phyloP scores from a whole-genome alignment of 2,113 vertebrate genomes.

The Odobenus rosmarus region DNA sequence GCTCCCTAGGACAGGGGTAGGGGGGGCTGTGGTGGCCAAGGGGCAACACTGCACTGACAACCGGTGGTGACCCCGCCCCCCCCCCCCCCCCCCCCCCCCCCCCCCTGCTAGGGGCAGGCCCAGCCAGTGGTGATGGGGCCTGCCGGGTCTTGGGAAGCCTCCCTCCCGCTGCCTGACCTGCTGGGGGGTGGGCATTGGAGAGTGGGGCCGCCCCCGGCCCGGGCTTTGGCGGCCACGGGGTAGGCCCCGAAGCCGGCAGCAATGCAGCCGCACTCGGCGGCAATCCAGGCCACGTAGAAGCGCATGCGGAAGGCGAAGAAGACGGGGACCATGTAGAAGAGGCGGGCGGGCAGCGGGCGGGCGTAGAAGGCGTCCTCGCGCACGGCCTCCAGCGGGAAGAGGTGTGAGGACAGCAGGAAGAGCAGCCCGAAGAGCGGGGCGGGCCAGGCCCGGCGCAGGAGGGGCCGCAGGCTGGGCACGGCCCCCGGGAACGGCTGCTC shows the following conservation, averaged over 20 bases:
- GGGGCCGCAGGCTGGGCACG: conserved; percentile 88
- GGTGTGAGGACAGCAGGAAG: conserved; percentile 87
- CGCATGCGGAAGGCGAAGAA: conserved; percentile 96
- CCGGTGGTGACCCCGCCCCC: not conserved
- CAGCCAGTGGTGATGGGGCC: conserved; percentile 53
- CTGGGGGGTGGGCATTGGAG: conserved; percentile 85
- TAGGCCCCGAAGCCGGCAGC: conserved; percentile 93
- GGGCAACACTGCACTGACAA: not conserved
- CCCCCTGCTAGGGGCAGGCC: conserved; percentile 65
- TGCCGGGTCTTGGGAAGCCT: conserved; percentile 66
- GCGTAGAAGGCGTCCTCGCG: conserved; percentile 89
- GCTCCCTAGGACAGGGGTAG: not conserved
- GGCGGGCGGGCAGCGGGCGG: conserved; percentile 85
- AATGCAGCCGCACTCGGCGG: conserved; percentile 92
- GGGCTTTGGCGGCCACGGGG: conserved; percentile 89
- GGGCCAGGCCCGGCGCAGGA: conserved; percentile 87
- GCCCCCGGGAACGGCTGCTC: conserved; percentile 86
- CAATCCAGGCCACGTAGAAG: conserved; percentile 94
- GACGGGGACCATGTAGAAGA: conserved; percentile 93
- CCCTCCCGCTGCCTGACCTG: conserved; percentile 79
- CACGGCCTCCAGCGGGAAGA: conserved; percentile 91
- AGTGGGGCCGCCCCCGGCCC: conserved; percentile 92
- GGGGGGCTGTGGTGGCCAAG: not conserved
- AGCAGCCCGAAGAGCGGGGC: conserved; percentile 89
- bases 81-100: not conserved